Base-by-base conservation (phyloP, 1,140 invertebrate genomes). In the Gerris buenoi region DNA sequence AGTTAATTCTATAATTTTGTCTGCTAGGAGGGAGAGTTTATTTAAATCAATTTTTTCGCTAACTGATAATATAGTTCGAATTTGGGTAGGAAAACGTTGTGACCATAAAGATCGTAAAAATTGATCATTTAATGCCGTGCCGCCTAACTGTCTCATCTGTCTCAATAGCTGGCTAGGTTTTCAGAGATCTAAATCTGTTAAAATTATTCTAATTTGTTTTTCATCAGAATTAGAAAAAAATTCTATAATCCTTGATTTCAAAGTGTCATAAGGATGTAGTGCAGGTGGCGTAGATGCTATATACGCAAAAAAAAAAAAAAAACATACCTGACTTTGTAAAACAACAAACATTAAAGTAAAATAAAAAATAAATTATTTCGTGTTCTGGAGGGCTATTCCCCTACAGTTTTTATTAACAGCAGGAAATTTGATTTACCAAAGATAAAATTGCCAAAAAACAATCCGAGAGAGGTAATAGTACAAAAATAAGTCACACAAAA, bases 181-280 rank as follows among this genome's bases (percentile, higher is more conserved):
- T 15, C 23, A 14, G 23, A 14, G 5, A 5, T 22, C 58, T 25
- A 60, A 25, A 5, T 22, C 22, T 60, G 22, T 60, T 5, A 60
- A 22, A 3, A 60, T 5, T 22, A 5, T 60, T 15, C 58, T 15
- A 14, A 60, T 22, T 60, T 60, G 15, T 22, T 60, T 15, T 22
- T 60, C 58, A 14, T 60, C 10, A 62, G 33, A 33, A 58, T 63
- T 3, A 65, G 68, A 1, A 64, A 29, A 33, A 58, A 26, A 14
- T 65, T 46, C 22, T 66, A 59, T 27, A 33, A 22, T 15, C 27
- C 15, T 1, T 10, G 63, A n/a, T 56, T 61, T 27, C 58, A 58
- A 13, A 57, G 22, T 25, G 15, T 22, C 15, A 60, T 60, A 60
- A 25, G 15, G 58, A 22, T 60, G 3, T 25, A 5, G 5, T 3